Conservation (phyloP, 2,888 invertebrate genomes). For the Chrysomela aeneicollis region DNA sequence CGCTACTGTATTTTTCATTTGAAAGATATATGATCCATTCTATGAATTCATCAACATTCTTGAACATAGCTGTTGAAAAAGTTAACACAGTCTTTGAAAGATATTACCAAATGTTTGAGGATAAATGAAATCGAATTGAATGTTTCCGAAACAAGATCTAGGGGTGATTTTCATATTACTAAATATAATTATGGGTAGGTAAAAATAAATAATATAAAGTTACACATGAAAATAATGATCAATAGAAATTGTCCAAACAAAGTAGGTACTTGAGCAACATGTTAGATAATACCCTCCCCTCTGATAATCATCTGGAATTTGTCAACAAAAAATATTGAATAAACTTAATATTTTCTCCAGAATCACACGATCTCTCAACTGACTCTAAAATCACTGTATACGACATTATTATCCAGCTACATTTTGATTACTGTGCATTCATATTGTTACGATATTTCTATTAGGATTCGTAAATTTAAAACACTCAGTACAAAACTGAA, state of each 20-base stretch:
- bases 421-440: no score
- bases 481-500: no score
- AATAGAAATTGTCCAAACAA: background rate
- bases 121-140: conserved; percentile 4
- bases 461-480: no score
- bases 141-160: background rate
- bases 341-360: no score
- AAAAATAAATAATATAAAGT: no score
- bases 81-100: background rate
- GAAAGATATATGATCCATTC: conserved; percentile 7
- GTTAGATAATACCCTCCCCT: background rate
- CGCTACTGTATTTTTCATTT: background rate
- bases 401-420: no score
- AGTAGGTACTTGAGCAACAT: background rate
- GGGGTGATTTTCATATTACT: background rate
- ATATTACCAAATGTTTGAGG: conserved; percentile 4
- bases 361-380: no score
- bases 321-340: conserved; percentile 5
- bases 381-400: no score
- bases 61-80: conserved; percentile 3
- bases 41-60: background rate
- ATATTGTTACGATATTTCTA: no score
- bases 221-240: background rate
- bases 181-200: no score
- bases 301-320: background rate